Base-by-base conservation (phyloP, 2,888 invertebrate genomes). In the Nebria brevicollis region DNA sequence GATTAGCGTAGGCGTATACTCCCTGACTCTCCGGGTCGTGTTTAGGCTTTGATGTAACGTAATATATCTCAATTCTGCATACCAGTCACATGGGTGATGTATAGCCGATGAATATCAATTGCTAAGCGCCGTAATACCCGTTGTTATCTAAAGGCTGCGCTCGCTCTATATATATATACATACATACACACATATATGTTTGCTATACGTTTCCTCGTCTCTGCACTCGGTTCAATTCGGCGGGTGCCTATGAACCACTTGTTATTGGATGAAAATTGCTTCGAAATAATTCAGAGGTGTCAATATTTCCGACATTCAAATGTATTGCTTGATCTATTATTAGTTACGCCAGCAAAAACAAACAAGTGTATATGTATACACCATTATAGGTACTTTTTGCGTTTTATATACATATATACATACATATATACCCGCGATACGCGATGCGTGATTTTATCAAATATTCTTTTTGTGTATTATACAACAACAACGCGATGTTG, bases 1-100 rank as follows among this genome's bases (percentile, higher is more conserved):
- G 80, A 80, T 80, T 80, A 80, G 74, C 80, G 72, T 73, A 42
- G 75, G 80, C 80, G 80, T 75, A 79, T 68, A 79, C 80, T 80
- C 70, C 54, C 72, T 80, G 75, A 80, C 68, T 80, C 80, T 70
- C 54, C 54, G 72, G 74, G 74, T 79, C 79, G 74, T 79, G 74
- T 79, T 66, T 74, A 73, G 80, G 80, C 80, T 80, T 80, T 80
- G 80, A 80, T 80, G 80, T 80, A 80, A 80, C 80, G 75, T 80
- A 80, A 80, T 80, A 80, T 80, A 80, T 80, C 80, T 80, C 80
- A 80, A 80, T 80, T 80, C 80, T 80, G 80, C 80, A 80, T 80
- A 80, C 80, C 75, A 80, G 80, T 80, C 75, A 80, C 80, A 75
- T 64, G 75, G 72, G 80, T 80, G 80, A 80, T 80, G 75, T 75